Conservation (phyloP, 2,113 vertebrate genomes). For the Oostethus manadensis region DNA sequence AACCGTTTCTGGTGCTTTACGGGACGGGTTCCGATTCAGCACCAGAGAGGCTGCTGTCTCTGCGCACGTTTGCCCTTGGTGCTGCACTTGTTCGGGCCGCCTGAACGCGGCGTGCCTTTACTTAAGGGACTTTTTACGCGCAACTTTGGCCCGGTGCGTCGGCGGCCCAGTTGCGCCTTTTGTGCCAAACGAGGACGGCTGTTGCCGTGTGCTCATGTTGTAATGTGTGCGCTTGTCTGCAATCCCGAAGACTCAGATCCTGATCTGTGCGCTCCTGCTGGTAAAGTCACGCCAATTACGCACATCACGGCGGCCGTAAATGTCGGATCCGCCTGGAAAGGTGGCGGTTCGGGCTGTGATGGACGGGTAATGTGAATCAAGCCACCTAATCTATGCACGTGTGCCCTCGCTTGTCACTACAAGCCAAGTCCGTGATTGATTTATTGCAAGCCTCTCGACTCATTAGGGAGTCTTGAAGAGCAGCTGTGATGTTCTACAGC, state of each 20-base stretch:
- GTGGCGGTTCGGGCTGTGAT: conserved; percentile 22
- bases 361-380: conserved; percentile 36
- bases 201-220: not conserved
- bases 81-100: conserved; percentile 13
- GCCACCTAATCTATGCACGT: conserved; percentile 33
- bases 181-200: not conserved
- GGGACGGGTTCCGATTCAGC: conserved; percentile 26
- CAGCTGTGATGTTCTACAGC: too few species aligned
- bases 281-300: not conserved
- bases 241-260: not conserved
- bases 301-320: not conserved
- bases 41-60: conserved; percentile 17
- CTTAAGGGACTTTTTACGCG: conserved; percentile 39
- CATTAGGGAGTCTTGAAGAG: too few species aligned
- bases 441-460: conserved; percentile 10
- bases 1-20: conserved; percentile 30
- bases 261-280: not conserved
- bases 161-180: not conserved
- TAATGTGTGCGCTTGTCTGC: not conserved
- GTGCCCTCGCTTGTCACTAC: conserved; percentile 35
- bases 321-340: conserved; percentile 13
- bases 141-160: conserved; percentile 8
- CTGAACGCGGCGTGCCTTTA: conserved; percentile 31
- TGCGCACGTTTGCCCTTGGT: conserved; percentile 43
- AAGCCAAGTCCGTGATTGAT: conserved; percentile 35